Evolutionary conservation across 2,797 vertebrate genomes (phyloP).

Genomic region (Coregonus ussuriensis): DNA sequence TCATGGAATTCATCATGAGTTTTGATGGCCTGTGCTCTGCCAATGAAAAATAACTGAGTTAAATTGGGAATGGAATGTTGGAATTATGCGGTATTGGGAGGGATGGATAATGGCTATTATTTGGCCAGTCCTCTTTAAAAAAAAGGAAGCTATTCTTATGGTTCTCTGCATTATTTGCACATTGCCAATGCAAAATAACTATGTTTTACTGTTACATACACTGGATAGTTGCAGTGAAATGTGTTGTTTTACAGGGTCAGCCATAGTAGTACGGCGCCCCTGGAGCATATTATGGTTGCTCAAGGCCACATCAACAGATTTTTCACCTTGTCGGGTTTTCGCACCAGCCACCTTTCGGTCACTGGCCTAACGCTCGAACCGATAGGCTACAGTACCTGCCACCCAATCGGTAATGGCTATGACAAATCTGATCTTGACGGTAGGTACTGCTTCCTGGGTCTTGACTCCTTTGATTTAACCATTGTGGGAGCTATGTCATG

Average conservation of each 20-base stretch:
- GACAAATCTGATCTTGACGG: conserved; percentile 27
- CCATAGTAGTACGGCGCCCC: no score
- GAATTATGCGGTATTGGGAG: conserved; percentile 26
- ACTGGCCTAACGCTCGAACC: no score
- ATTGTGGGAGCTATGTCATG: conserved; percentile 63
- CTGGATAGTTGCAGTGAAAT: no score
- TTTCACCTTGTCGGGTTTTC: no score
- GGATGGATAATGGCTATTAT: conserved; percentile 24
- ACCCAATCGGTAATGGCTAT: conserved; percentile 46
- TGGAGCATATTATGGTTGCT: no score
- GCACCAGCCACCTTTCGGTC: no score
- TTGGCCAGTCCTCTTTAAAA: conserved; percentile 21
- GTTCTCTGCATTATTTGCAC: conserved; percentile 2
- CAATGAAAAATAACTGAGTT: conserved; percentile 21
- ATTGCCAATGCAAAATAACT: not conserved
- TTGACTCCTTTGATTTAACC: conserved; percentile 67
- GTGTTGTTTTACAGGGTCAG: no score
- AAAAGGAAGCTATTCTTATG: conserved; percentile 12
- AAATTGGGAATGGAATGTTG: conserved; percentile 44
- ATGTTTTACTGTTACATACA: no score
- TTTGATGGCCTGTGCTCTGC: not conserved
- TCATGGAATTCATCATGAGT: not conserved
- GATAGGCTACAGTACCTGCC: no score
- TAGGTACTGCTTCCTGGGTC: conserved; percentile 60
- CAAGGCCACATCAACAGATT: no score